Evolutionary conservation across 2,888 invertebrate genomes (phyloP), one percentile per base, ranked within the genome.

Genomic region (Agrilus cyanescens): DNA sequence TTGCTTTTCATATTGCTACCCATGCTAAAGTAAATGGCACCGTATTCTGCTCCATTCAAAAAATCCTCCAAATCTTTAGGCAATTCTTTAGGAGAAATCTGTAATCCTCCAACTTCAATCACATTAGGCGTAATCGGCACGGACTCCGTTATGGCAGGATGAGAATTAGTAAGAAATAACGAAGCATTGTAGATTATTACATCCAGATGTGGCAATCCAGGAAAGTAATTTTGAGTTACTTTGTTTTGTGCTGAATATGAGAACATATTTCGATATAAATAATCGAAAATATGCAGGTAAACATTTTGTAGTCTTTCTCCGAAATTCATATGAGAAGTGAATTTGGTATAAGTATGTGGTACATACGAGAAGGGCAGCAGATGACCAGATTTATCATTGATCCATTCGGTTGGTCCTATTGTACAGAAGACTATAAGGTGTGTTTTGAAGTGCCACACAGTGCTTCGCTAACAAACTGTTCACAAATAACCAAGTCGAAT

Each of bases 101-200:
- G 76, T 36, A 69, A 53, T 32, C 76, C 76, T n/a, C 75, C 77
- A 38, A 76, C 65, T 53, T 76, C 74, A 2, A 76, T 58, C 46
- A 73, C 63, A 52, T 72, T 73, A 0, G 76, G 75, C 3, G 73
- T 62, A 32, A 69, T 63, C 0, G 76, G 74, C 6, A 63, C 57
- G 1, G 73, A 64, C 5, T 60, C 49, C 37, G 70, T 69, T 44
- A 70, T 66, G 55, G 71, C 72, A 35, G 67, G 69, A 52, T 77
- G 75, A 0, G 60, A 58, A 45, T 63, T 63, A 7, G 58, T 14
- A 7, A 63, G 39, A 2, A 60, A 46, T 40, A 63, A 40, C 1
- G 59, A 57, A 0, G 51, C n/a, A 40, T 59, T 59, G 37, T 55
- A 52, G 1, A 57, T 38, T 5, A 57, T 18, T 8, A 58, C 53